These are phyloP conservation scores for Aramus guarauna DNA, from an alignment of 2,113 vertebrate species.

Conservation along the genomic window DNA sequence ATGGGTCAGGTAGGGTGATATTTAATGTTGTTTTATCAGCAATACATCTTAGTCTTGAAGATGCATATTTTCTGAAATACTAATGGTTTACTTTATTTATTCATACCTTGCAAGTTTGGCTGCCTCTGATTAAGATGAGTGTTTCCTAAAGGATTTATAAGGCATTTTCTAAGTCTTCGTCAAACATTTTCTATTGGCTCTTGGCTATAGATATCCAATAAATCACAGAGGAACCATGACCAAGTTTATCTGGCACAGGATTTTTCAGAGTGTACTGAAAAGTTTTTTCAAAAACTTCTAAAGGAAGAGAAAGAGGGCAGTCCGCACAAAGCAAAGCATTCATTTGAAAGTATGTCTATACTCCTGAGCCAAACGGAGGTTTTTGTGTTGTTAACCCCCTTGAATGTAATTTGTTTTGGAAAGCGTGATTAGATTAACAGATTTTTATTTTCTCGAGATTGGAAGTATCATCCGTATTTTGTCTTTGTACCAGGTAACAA, in stretches of 20 bases:
- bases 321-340: neutral
- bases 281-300: neutral
- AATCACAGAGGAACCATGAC: neutral
- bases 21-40: neutral
- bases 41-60: neutral
- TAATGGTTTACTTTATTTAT: conserved; percentile 12
- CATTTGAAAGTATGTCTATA: neutral
- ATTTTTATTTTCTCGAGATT: neutral
- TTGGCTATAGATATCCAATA: neutral
- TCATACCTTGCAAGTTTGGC: conserved; percentile 4
- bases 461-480: neutral
- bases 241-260: neutral
- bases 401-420: neutral
- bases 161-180: neutral
- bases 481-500: neutral
- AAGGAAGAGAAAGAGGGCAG: neutral
- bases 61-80: neutral
- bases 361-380: neutral
- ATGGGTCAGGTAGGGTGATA: neutral
- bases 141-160: conserved; percentile 2
- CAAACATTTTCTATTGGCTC: conserved; percentile 4
- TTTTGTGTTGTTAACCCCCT: neutral
- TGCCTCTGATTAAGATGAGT: neutral
- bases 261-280: neutral
- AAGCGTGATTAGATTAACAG: neutral